These are phyloP conservation scores for Callyntrura sp. DNA, from an alignment of 2,888 invertebrate species.

Conservation along the genomic window DNA sequence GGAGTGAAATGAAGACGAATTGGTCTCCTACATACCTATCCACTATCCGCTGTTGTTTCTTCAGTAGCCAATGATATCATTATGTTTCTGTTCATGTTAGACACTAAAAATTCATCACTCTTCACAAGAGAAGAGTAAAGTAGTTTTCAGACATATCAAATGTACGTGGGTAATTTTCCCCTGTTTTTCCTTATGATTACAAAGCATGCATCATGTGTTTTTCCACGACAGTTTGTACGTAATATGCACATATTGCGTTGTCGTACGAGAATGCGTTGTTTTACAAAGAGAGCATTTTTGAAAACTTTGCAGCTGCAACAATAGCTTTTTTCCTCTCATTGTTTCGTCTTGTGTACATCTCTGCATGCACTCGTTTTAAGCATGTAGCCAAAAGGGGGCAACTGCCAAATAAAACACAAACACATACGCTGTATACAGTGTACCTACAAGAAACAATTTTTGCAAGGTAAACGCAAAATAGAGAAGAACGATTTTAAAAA, in stretches of 20 bases:
- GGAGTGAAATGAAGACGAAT: slow-evolving; percentile 69
- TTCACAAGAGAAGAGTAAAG: slow-evolving; percentile 23
- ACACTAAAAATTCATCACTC: too few species aligned
- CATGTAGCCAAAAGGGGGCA: slow-evolving; percentile 43
- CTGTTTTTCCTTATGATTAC: slow-evolving; percentile 50
- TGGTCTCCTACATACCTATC: too few species aligned
- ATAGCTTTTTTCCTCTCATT: slow-evolving; percentile 29
- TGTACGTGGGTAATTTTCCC: slow-evolving; percentile 32
- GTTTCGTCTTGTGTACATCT: slow-evolving; percentile 57
- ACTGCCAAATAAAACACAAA: slow-evolving; percentile 65
- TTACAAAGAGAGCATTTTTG: too few species aligned
- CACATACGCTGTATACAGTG: too few species aligned
- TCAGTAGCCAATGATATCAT: slow-evolving; percentile 25
- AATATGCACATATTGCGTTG: too few species aligned
- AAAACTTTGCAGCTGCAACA: too few species aligned
- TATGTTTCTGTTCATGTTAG: too few species aligned
- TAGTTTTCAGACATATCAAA: slow-evolving; percentile 49
- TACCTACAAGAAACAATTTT: slow-evolving; percentile 47
- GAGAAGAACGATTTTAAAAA: slow-evolving; percentile 24
- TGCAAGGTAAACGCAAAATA: slow-evolving; percentile 24
- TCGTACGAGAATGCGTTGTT: too few species aligned
- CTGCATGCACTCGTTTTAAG: slow-evolving; percentile 47
- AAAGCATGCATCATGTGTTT: slow-evolving; percentile 50
- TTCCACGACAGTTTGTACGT: neutral
- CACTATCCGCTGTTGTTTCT: slow-evolving; percentile 38